These are phyloP conservation scores for Drosophila mimica DNA, from an alignment of 2,888 invertebrate genomes.

Conservation along the genomic window DNA sequence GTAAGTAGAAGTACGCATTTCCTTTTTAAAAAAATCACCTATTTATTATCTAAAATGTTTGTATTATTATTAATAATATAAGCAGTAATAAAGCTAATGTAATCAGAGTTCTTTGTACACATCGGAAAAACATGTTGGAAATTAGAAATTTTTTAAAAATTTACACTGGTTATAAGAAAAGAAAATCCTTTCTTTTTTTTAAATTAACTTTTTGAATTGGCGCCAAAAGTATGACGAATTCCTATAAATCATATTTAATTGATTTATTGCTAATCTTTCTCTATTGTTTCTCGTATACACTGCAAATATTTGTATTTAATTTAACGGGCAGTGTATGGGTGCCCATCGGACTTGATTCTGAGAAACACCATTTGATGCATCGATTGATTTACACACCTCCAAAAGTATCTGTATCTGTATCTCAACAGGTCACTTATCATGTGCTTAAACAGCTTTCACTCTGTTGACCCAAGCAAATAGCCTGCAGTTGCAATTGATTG, in stretches of 20 bases:
- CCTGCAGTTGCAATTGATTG: slow-evolving; percentile 79
- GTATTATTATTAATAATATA: not conserved
- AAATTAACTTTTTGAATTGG: not conserved
- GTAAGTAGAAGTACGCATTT: no score
- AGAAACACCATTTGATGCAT: slow-evolving; percentile 7
- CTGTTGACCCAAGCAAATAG: slow-evolving; percentile 57
- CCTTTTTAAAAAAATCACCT: not conserved
- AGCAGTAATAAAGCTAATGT: not conserved
- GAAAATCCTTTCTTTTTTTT: not conserved
- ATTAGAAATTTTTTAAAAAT: no score
- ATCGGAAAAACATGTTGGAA: not conserved
- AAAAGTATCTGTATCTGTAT: not conserved
- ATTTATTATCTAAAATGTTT: not conserved
- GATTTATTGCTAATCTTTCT: not conserved
- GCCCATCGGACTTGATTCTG: not conserved
- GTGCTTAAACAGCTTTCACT: slow-evolving; percentile 50
- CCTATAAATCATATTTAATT: not conserved
- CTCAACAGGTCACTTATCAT: slow-evolving; percentile 68
- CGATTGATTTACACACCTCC: slow-evolving; percentile 17
- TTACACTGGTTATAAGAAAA: not conserved
- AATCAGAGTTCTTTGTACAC: not conserved
- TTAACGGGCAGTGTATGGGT: not conserved
- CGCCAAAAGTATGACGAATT: not conserved
- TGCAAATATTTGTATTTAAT: slow-evolving; percentile 25
- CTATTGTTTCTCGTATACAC: not conserved